phyloP scores from a whole-genome alignment of 2,113 vertebrate species.

The Noturus placidus region DNA sequence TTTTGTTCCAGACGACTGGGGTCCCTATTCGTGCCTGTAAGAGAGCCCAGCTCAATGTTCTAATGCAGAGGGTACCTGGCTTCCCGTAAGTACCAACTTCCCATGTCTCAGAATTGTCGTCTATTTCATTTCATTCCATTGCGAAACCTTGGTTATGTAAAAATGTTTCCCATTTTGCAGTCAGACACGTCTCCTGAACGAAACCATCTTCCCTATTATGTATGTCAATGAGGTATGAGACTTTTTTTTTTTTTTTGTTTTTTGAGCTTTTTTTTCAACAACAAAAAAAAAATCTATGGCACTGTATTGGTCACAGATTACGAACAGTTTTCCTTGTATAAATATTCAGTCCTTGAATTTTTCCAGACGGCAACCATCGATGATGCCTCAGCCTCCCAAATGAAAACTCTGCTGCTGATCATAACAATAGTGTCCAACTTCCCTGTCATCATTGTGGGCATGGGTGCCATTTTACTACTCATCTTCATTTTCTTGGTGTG shows the following conservation, averaged over 20 bases:
- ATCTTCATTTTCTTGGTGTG: constrained; percentile 72
- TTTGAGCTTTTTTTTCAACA: neutral
- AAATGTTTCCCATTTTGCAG: constrained; percentile 54
- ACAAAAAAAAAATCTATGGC: no score
- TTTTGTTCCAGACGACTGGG: constrained; percentile 67
- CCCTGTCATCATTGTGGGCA: constrained; percentile 73
- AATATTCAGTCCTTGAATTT: neutral
- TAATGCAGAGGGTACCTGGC: constrained; percentile 70
- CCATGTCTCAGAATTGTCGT: neutral
- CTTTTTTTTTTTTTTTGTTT: neutral
- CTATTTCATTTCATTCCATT: neutral
- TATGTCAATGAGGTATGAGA: constrained; percentile 76
- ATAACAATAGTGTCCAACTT: constrained; percentile 74
- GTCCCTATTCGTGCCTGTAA: constrained; percentile 78
- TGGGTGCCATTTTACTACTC: constrained; percentile 73
- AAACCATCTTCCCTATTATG: constrained; percentile 80
- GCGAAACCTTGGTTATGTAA: neutral
- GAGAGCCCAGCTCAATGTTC: constrained; percentile 76
- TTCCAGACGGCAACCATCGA: constrained; percentile 73
- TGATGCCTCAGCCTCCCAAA: constrained; percentile 69
- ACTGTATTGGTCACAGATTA: neutral
- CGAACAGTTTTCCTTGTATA: neutral
- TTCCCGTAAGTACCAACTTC: constrained; percentile 72
- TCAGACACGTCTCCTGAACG: constrained; percentile 67
- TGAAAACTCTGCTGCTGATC: constrained; percentile 73